Evolutionary conservation across 2,113 vertebrate genomes (phyloP).

Genomic region (Siphamia tubifer): DNA sequence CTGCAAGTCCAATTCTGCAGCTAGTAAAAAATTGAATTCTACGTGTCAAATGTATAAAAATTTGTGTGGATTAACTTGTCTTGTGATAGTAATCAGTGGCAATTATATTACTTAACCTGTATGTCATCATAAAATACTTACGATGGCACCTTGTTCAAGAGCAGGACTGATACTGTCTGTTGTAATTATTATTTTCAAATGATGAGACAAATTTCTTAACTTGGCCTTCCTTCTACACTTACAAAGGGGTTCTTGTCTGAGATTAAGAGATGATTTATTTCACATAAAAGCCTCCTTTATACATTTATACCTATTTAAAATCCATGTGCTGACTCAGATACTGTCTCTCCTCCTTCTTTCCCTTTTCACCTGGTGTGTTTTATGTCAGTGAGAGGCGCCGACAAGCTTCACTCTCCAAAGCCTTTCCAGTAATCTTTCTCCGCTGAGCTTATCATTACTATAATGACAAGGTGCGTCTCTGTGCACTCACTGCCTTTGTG

Average conservation of each 20-base stretch:
- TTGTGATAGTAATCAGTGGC: slow-evolving; percentile 41
- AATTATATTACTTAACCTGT: slow-evolving; percentile 18
- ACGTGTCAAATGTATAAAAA: slow-evolving; percentile 22
- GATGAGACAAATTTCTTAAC: slow-evolving; percentile 29
- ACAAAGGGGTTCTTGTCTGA: slow-evolving; percentile 38
- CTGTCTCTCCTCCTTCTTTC: slow-evolving; percentile 20
- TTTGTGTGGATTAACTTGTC: slow-evolving; percentile 11
- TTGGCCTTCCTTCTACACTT: slow-evolving; percentile 2
- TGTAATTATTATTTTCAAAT: slow-evolving; percentile 24
- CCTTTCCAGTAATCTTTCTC: slow-evolving; percentile 72
- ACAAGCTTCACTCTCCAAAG: slow-evolving; percentile 70
- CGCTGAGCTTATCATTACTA: slow-evolving; percentile 76
- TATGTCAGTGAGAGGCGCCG: slow-evolving; percentile 66
- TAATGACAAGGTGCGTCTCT: slow-evolving; percentile 78
- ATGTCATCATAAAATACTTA: no score
- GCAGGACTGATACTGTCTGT: not conserved
- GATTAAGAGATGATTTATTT: slow-evolving; percentile 42
- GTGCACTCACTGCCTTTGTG: slow-evolving; percentile 49
- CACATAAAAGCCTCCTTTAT: slow-evolving; percentile 43
- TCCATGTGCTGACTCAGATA: slow-evolving; percentile 25
- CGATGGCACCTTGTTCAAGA: slow-evolving; percentile 18
- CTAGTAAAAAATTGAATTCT: slow-evolving; percentile 35
- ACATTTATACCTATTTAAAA: slow-evolving; percentile 41
- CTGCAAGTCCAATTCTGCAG: slow-evolving; percentile 43
- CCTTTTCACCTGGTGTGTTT: slow-evolving; percentile 62